A percentile compares a stretch with the other conserved stretches of the same genome.
Evolutionary conservation across 1,140 invertebrate genomes (phyloP).

Genomic region (Cotesia glomerata): DNA sequence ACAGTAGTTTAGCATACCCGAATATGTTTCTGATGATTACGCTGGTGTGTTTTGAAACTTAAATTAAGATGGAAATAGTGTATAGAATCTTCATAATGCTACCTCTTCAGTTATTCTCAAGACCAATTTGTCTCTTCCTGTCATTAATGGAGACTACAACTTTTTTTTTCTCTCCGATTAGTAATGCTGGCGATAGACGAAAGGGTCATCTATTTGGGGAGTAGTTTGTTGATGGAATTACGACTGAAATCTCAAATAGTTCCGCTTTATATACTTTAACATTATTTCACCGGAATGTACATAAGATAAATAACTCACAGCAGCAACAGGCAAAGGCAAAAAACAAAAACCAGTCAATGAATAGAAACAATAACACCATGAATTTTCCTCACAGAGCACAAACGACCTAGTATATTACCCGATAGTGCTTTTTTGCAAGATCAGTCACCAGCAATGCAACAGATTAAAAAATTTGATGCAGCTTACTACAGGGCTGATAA

Average conservation of each 20-base stretch:
- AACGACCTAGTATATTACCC: too few relatives aligned
- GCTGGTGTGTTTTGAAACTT: constrained; percentile 7
- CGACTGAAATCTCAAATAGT: not conserved
- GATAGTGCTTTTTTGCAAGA: too few relatives aligned
- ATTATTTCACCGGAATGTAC: not conserved
- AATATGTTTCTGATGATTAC: not conserved
- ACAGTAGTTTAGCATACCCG: too few relatives aligned
- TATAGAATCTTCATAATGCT: not conserved
- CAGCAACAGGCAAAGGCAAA: not conserved
- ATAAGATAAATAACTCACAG: not conserved
- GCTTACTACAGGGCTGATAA: constrained; percentile 27
- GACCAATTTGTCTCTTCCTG: constrained; percentile 40
- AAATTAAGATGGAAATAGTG: constrained; percentile 5
- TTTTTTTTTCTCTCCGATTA: not conserved
- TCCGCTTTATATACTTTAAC: not conserved
- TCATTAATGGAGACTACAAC: constrained; percentile 27
- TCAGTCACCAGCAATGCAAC: too few relatives aligned
- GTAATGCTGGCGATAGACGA: not conserved
- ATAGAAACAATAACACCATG: too few relatives aligned
- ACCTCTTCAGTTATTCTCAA: constrained; percentile 20
- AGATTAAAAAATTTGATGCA: not conserved
- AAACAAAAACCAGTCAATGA: not conserved
- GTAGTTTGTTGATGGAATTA: not conserved
- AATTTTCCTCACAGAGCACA: too few relatives aligned
- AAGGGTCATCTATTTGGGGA: not conserved